Base-by-base conservation (phyloP, 2,888 invertebrate genomes). In the Teinopalpus imperialis region DNA sequence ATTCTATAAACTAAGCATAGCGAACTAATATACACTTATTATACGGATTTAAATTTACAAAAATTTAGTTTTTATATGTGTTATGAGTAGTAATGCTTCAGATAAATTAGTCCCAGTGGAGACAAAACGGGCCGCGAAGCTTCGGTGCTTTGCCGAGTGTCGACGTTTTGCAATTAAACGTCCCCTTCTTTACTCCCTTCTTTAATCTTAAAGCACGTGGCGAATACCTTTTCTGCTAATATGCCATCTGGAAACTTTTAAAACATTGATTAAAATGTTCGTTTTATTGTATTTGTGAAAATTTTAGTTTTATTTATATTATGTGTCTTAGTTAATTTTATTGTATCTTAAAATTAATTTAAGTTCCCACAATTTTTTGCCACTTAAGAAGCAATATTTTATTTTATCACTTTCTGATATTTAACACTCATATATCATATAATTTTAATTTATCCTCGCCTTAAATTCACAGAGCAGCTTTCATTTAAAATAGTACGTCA, bases 161-260 rank as follows among this genome's bases (percentile, higher is more conserved):
- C 48, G 44, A 44, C 48, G 34, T 39, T 39, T 39, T 35, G 48
- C 43, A 48, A 48, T 48, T 43, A 48, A 48, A 39, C 23, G n/a
- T 24, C 24, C 14, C 29, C 30, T 7, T 5, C 20, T 3, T 32
- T 6, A 1, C 9, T 1, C 21, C 9, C 20, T 1, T 3, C 30
- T 35, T 2, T 8, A 18, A 3, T 4, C n/a, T 7, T 13, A 9
- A 27, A 29, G 31, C 36, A 26, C 36, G 45, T 36, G 31, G 18
- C 30, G 16, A 20, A 16, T 13, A 31, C 26, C 43, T 13, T 24
- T 27, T 9, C 31, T 32, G 14, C 39, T 34, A 32, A 39, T 43
- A 50, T 27, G 29, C 14, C 13, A 34, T 35, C 34, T 31, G 41
- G 46, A 42, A 37, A 46, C 37, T 46, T 49, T 49, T 31, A 41